Conservation (phyloP, 2,113 vertebrate genomes). For the Ailurus styani region DNA sequence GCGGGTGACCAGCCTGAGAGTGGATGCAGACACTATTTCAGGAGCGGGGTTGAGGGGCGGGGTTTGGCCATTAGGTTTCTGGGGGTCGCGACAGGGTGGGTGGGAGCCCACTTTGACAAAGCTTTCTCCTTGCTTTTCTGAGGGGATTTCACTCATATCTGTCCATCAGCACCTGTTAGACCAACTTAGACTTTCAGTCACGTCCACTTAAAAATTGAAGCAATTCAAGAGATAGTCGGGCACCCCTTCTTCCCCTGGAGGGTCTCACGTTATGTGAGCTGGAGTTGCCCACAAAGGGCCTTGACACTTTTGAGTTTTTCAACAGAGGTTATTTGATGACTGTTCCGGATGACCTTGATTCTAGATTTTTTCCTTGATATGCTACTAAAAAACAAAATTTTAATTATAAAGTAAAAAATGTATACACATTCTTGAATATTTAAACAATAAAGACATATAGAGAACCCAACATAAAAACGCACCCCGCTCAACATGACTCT, state of each 20-base stretch:
- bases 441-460: background rate
- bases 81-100: rapidly evolving
- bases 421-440: background rate
- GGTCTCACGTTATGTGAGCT: background rate
- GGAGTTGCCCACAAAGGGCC: background rate
- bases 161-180: background rate
- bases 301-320: background rate
- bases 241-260: background rate
- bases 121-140: background rate
- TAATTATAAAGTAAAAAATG: background rate
- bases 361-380: background rate
- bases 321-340: background rate
- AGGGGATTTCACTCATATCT: background rate
- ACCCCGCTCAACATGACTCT: background rate
- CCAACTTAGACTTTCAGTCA: background rate
- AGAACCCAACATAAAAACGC: background rate
- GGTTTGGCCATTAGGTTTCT: background rate
- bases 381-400: background rate
- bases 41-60: background rate
- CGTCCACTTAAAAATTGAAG: background rate
- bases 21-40: background rate
- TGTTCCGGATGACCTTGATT: background rate
- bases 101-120: background rate
- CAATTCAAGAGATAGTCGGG: background rate
- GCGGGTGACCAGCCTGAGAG: background rate